Evolutionary conservation across 2,797 vertebrate genomes (phyloP).

Genomic region (Muscicapa comitata): DNA sequence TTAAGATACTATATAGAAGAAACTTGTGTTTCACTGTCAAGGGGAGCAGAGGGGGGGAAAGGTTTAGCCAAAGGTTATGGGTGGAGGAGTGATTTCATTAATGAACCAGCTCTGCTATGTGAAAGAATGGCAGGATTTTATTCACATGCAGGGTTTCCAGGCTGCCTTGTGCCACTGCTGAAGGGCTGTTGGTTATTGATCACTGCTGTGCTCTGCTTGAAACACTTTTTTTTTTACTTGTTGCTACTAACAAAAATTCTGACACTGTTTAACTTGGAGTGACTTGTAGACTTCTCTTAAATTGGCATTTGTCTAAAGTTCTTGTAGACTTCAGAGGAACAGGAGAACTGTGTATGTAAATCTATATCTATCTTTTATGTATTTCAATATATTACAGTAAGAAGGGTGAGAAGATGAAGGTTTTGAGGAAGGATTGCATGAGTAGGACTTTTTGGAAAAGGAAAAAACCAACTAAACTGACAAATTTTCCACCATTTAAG

Average conservation of each 20-base stretch:
- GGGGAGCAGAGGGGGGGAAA: neutral
- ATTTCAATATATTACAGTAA: neutral
- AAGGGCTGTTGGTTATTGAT: neutral
- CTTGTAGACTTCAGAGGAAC: neutral
- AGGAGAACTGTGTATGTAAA: neutral
- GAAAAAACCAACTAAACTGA: neutral
- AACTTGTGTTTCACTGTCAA: neutral
- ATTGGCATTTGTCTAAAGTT: neutral
- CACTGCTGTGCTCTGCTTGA: neutral
- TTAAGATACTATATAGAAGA: neutral
- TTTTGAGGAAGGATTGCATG: neutral
- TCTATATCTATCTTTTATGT: rapidly evolving
- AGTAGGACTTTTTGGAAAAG: neutral
- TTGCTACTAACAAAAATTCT: neutral
- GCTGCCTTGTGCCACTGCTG: neutral
- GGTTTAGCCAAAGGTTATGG: constrained; percentile 52
- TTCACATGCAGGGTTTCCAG: neutral
- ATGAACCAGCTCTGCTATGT: neutral
- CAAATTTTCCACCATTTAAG: neutral
- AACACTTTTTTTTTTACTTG: neutral
- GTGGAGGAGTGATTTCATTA: constrained; percentile 34
- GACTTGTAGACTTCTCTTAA: neutral
- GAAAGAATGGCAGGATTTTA: neutral
- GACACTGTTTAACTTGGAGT: neutral
- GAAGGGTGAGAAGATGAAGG: neutral